These are phyloP conservation scores for Stichodactyla helianthus DNA, from an alignment of 64 coral and sea anemone genomes.

Conservation along the genomic window DNA sequence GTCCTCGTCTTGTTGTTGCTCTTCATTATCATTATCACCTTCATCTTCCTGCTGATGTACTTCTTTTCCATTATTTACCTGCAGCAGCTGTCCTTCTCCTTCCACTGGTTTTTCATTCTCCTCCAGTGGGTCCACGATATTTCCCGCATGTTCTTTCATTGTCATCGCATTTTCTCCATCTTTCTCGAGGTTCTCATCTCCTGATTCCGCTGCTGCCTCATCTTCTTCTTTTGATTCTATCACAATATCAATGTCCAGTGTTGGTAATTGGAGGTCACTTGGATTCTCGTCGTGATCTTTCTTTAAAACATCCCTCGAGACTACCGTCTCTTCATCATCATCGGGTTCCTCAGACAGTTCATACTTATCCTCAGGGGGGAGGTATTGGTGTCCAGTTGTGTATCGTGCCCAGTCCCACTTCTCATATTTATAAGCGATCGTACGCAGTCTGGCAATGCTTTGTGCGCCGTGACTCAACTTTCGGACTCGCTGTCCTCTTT, in stretches of 20 bases:
- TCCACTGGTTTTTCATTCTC: neutral
- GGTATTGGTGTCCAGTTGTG: constrained; percentile 16
- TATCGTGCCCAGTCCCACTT: constrained; percentile 20
- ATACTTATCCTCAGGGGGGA: constrained; percentile 6
- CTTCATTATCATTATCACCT: neutral
- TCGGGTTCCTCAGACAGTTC: neutral
- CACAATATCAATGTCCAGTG: neutral
- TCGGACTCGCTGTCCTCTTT: neutral
- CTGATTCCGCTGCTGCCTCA: neutral
- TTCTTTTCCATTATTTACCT: neutral
- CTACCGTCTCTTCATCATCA: neutral
- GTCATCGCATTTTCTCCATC: neutral
- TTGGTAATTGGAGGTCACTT: neutral
- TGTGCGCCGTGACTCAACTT: neutral
- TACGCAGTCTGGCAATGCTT: neutral
- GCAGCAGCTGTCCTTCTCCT: neutral
- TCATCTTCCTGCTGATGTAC: neutral
- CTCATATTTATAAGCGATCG: neutral
- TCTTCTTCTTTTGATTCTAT: neutral
- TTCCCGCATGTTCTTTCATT: neutral
- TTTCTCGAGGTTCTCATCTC: neutral
- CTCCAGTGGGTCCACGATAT: neutral
- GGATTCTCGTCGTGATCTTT: neutral
- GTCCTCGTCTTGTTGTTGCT: neutral
- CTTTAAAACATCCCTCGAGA: neutral